Evolutionary conservation across 2,113 vertebrate genomes (phyloP).

Genomic region (Corydoras maculifer): DNA sequence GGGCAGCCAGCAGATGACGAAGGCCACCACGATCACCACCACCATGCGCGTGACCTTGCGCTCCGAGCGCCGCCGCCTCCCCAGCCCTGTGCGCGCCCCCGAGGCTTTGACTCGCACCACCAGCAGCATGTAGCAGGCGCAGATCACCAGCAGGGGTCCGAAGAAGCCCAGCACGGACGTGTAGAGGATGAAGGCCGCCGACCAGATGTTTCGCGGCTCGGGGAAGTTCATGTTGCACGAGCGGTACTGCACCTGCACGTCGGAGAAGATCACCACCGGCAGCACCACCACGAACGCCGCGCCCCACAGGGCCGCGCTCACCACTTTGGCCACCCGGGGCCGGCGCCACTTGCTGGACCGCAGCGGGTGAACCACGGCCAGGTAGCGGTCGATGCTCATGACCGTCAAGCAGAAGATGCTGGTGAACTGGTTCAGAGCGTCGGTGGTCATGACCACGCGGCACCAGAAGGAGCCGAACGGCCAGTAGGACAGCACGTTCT

Average conservation of each 20-base stretch:
- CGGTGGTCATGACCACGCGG: slow-evolving; percentile 81
- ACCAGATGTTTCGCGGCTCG: slow-evolving; percentile 79
- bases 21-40: slow-evolving; percentile 87
- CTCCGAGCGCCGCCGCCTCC: slow-evolving; percentile 77
- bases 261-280: slow-evolving; percentile 82
- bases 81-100: slow-evolving; percentile 71
- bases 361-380: slow-evolving; percentile 90
- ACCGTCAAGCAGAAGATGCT: slow-evolving; percentile 91
- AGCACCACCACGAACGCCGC: slow-evolving; percentile 83
- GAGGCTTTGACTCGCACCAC: slow-evolving; percentile 84
- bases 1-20: slow-evolving; percentile 90
- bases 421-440: slow-evolving; percentile 91
- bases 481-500: slow-evolving; percentile 90
- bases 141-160: slow-evolving; percentile 84
- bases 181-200: slow-evolving; percentile 83
- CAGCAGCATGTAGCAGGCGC: slow-evolving; percentile 86
- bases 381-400: slow-evolving; percentile 91
- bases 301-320: slow-evolving; percentile 77
- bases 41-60: slow-evolving; percentile 89
- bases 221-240: slow-evolving; percentile 96
- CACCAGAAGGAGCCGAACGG: slow-evolving; percentile 86
- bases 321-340: slow-evolving; percentile 79
- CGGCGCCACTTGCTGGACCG: slow-evolving; percentile 83
- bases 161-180: slow-evolving; percentile 86
- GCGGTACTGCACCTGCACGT: slow-evolving; percentile 66